Evolutionary conservation across 1,140 invertebrate species (phyloP), one percentile per base, ranked within the genome.

Genomic region (Sitophilus oryzae): DNA sequence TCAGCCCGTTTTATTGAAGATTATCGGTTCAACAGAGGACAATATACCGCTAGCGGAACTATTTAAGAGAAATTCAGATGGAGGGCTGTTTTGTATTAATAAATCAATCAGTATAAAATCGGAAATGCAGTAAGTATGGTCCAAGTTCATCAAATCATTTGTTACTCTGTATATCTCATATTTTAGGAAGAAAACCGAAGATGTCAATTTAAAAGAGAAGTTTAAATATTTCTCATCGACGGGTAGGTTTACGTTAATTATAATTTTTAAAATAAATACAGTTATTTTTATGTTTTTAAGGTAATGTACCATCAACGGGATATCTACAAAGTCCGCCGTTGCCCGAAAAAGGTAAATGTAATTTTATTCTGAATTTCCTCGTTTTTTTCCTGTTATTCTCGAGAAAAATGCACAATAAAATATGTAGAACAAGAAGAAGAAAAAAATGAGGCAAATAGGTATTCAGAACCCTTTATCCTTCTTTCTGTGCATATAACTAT

Each of bases 61-160:
- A 25, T 83, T 82, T 59, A 81, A 78, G 57, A 71, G 82, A 63
- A 73, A 74, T 37, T 68, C 74, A 6, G 73, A 76, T 36, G 77
- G 79, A 52, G 73, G 77, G 16, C 69, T 84, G 48, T 76, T 77
- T 36, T 82, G 79, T 30, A 76, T 85, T 44, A 83, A 83, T 69
- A 75, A 76, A 50, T 77, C 77, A 20, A 71, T 84, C 8, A 64
- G 67, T 34, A 64, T 79, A 44, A 77, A 82, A 60, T 52, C 20
- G 2, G 62, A 67, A 41, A 45, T 65, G 15, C 62, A 44, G 62
- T 66, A 49, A 59, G n/a, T n/a, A n/a, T n/a, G n/a, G n/a, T n/a
- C n/a, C n/a, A n/a, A n/a, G n/a, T n/a, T n/a, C n/a, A n/a, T n/a
- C n/a, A n/a, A n/a, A n/a, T n/a, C n/a, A n/a, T n/a, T 46, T 46